A percentile compares a stretch with the other conserved stretches of the same genome.
Conservation (phyloP, 1,140 invertebrate genomes). For the Bombus superbus region DNA sequence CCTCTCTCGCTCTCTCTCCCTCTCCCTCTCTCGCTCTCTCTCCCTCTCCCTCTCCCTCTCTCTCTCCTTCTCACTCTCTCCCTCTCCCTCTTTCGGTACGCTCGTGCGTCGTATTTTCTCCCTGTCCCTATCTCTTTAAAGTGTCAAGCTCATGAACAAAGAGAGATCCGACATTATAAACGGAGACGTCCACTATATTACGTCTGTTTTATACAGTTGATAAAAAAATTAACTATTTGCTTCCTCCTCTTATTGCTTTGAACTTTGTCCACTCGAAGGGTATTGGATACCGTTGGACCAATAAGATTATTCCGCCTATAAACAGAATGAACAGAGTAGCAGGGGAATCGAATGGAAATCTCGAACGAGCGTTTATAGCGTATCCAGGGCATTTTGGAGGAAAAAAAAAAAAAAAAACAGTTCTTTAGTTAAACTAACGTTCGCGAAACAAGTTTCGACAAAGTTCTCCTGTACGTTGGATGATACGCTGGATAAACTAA, state of each 20-base stretch:
- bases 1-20: too few species aligned
- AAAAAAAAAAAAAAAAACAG: too few species aligned
- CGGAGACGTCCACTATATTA: neutral
- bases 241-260: conserved; percentile 3
- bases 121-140: neutral
- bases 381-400: too few species aligned
- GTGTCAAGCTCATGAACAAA: neutral
- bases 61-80: too few species aligned
- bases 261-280: neutral
- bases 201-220: conserved; percentile 2
- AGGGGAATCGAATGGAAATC: too few species aligned
- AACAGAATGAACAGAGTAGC: neutral
- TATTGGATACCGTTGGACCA: neutral
- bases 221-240: conserved; percentile 3
- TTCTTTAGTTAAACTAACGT: too few species aligned
- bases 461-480: too few species aligned
- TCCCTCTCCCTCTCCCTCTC: neutral
- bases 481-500: too few species aligned
- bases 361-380: accelerated
- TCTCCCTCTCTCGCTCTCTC: too few species aligned
- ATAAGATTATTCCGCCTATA: neutral
- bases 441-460: too few species aligned
- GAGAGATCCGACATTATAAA: neutral
- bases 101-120: neutral
- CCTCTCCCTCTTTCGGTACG: neutral